Base-by-base conservation (phyloP, 2,797 vertebrate genomes). In the Alcedo atthis region DNA sequence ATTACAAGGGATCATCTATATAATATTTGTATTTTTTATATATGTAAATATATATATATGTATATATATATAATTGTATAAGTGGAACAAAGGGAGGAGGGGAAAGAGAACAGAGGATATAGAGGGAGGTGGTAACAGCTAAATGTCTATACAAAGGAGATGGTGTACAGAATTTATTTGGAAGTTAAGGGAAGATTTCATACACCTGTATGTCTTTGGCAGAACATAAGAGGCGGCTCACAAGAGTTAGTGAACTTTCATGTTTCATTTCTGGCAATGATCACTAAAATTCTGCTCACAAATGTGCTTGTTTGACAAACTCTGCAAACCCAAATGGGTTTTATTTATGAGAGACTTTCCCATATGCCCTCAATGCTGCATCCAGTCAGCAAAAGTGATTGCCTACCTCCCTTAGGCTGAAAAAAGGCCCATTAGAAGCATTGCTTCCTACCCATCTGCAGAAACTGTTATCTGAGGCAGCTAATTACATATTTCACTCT, bases 381-480 rank as follows among this genome's bases (percentile, higher is more conserved):
- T 82, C 64, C 71, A 88, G 67, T 37, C 84, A 90, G 57, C 42
- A 93, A 94, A 89, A 85, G 75, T 2, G 4, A 82, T 82, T 85
- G 78, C 19, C 15, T 33, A 13, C 18, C 49, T 92, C 81, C 78
- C 85, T 26, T 84, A 88, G 83, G 90, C 85, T 32, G 77, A 82
- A 70, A 87, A 55, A 77, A 66, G 45, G n/a, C 35, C 75, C 78
- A 90, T 91, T 91, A 92, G 81, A 67, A 70, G 14, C 77, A 67
- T 8, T 81, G 85, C 35, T 84, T 86, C n/a, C 21, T 92, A 79
- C 61, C 57, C 92, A 87, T 90, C 90, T 93, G 92, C 77, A 88
- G 83, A 84, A 92, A 94, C 51, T 32, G 59, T 76, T 94, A 77
- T 58, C 68, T 82, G 48, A 84, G 66, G 53, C 71, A 82, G n/a